Base-by-base conservation (phyloP, 2,888 invertebrate genomes). In the Pimpla rufipes region DNA sequence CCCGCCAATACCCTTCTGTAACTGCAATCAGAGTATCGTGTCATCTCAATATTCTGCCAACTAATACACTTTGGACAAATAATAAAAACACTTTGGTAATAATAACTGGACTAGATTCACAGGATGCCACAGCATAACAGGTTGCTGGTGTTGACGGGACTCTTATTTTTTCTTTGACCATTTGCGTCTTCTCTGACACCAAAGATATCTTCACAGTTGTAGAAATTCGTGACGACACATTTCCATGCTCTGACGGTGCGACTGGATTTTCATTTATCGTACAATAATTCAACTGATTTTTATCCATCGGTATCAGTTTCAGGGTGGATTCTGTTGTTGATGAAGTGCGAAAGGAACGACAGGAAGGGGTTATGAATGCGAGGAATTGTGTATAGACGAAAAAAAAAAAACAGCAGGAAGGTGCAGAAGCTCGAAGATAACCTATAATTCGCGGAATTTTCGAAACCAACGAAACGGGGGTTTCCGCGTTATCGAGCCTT, bases 381-480 rank as follows among this genome's bases (percentile, higher is more conserved):
- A 18, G 40, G 50, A 64, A 70, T 21, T 50, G 23, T 35, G 55
- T 23, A 21, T n/a, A n/a, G n/a, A n/a, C 11, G 40, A 55, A 64
- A 5, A 21, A 35, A 77, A 59, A 59, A 62, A 37, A 70, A 3
- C 62, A 62, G 35, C 21, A 52, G 21, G 7, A 6, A 37, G 16
- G 45, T 16, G 10, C 21, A 42, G 10, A 67, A 78, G 37, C 23
- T n/a, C 59, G 13, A 68, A 68, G 16, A 73, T 80, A 83, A 83
- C 80, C 80, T 80, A 62, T 40, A 68, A 68, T 64, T 67, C 16
- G 76, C 55, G 29, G 47, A 16, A 76, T 13, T 16, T 52, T 70
- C 5, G 13, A 11, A 74, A 50, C 13, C 16, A 18, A 47, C 37
- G 29, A 70, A 21, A 68, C 4, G 42, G 13, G 57, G 18, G 29